phyloP scores from a whole-genome alignment of 2,113 vertebrate species.

The Excalfactoria chinensis region DNA sequence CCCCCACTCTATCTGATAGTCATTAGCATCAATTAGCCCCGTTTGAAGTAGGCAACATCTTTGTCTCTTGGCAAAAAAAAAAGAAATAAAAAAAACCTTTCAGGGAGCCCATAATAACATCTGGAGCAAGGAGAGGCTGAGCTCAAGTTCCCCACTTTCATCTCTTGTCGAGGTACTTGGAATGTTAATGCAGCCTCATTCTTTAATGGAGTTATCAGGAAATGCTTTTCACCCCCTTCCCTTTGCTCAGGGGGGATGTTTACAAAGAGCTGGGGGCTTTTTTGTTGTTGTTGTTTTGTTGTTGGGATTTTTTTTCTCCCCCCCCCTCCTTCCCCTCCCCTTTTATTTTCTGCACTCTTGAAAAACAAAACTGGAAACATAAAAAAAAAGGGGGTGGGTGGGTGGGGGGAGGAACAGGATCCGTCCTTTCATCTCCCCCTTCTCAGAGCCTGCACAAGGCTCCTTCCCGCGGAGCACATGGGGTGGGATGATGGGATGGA shows the following conservation, averaged over 20 bases:
- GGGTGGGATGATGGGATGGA: neutral
- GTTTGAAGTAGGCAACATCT: conserved; percentile 87
- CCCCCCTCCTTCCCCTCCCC: no score
- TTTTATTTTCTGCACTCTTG: neutral
- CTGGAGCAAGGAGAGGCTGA: conserved; percentile 77
- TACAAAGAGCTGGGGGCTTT: conserved; percentile 60
- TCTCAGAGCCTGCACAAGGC: neutral
- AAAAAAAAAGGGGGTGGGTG: neutral
- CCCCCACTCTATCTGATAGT: conserved; percentile 87
- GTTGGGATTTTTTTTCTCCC: neutral
- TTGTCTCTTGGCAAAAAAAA: conserved; percentile 81
- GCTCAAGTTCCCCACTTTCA: conserved; percentile 73
- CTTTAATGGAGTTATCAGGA: conserved; percentile 84
- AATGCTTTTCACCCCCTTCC: conserved; percentile 77
- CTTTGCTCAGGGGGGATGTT: conserved; percentile 66
- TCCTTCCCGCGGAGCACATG: neutral
- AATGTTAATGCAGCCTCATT: conserved; percentile 77
- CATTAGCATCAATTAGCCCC: conserved; percentile 93
- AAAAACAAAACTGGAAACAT: neutral
- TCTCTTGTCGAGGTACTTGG: conserved; percentile 76
- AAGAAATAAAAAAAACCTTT: conserved; percentile 76
- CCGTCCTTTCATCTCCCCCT: neutral
- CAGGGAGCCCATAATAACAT: conserved; percentile 84
- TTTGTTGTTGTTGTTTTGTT: conserved; percentile 18
- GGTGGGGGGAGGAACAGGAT: no score